Evolutionary conservation across 1,140 invertebrate genomes (phyloP).

Genomic region (Rhynchophorus ferrugineus): DNA sequence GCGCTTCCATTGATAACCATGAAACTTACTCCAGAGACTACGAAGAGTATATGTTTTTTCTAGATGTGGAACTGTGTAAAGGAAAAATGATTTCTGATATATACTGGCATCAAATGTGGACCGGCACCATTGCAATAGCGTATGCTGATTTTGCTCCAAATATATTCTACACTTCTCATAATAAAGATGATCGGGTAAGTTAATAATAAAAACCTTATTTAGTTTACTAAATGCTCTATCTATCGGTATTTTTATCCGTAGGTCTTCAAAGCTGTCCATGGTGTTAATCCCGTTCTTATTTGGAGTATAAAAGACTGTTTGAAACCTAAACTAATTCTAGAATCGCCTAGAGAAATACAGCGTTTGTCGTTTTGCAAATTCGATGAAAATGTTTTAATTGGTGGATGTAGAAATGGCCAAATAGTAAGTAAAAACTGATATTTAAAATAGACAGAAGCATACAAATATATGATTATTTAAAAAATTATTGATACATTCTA

Average conservation of each 20-base stretch:
- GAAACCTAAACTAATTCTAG: conserved; percentile 60
- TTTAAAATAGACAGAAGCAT: no score
- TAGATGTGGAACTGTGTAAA: conserved; percentile 49
- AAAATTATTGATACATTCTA: no score
- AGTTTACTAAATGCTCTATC: no score
- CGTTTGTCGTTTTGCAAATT: conserved; percentile 58
- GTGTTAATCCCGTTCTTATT: conserved; percentile 57
- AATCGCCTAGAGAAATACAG: conserved; percentile 56
- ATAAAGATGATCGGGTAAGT: conserved; percentile 18
- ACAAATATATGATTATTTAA: no score
- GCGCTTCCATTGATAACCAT: neutral
- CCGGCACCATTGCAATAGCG: conserved; percentile 54
- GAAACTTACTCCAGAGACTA: conserved; percentile 40
- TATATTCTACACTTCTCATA: conserved; percentile 19
- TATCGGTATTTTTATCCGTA: no score
- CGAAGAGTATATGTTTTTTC: conserved; percentile 54
- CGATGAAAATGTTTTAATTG: conserved; percentile 58
- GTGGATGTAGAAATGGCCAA: conserved; percentile 65
- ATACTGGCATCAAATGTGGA: conserved; percentile 61
- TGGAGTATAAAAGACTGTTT: conserved; percentile 67
- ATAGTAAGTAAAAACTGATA: conserved; percentile 34
- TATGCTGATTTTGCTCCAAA: conserved; percentile 47
- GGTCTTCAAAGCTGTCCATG: conserved; percentile 39
- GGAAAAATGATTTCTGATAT: conserved; percentile 57
- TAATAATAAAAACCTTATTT: no score